Base-by-base conservation (phyloP, 2,113 vertebrate species). In the Leuciscus idus region DNA sequence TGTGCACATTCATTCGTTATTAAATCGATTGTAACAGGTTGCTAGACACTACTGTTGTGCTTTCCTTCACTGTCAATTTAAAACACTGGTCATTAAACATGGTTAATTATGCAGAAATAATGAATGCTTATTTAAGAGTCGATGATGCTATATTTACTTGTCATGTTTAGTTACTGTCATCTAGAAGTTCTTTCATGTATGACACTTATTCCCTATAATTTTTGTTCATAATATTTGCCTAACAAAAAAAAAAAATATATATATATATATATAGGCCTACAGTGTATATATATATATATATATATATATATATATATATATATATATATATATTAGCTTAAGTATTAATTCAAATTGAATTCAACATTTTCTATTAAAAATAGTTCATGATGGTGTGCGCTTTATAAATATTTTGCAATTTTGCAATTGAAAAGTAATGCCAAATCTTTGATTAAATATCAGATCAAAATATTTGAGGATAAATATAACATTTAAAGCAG, bases 31-130 rank as follows among this genome's bases (percentile, higher is more conserved):
- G 46, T 70, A 46, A 82, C 26, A n/a, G 80, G 62, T 23, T 82
- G 62, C 62, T 68, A 64, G 61, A 17, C 61, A 39, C 48, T 36
- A 43, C 26, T 85, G 75, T 39, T 66, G 75, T 79, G 30, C 21
- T 76, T 85, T 78, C n/a, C 80, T 82, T 82, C 46, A 52, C 19
- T 52, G 80, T 52, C 68, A 9, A 82, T 70, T 82, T 70, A 15
- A 70, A 77, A 33, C 30, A 79, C 75, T 23, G n/a, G 28, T 82
- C 62, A 85, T 78, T 77, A 85, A 85, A 50, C 13, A 33, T 28
- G 21, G 73, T 59, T 78, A 82, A 82, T 82, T 82, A 52, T 70
- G 81, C 81, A 50, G 81, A 82, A 70, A 70, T 68, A 36, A 68
- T 33, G 64, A 82, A 68, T 33, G 64, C 26, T 55, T 28, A 21